Conservation (phyloP, 2,888 invertebrate genomes). For the Alsophila aescularia region DNA sequence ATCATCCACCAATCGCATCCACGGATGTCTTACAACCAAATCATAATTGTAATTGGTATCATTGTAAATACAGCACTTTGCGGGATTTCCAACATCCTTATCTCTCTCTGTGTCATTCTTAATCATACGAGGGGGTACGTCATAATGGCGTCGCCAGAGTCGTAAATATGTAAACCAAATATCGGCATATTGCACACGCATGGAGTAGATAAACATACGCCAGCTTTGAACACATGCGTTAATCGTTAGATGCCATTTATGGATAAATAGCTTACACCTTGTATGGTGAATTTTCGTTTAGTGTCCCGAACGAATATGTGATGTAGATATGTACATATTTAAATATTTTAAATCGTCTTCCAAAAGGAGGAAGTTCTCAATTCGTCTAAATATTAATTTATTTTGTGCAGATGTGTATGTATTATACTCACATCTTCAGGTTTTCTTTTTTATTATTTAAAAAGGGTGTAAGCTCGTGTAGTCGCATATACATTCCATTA, state of each 20-base stretch:
- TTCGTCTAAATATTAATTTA: too few species aligned
- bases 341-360: neutral
- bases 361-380: too few species aligned
- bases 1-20: too few species aligned
- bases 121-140: conserved; percentile 1
- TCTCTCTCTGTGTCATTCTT: neutral
- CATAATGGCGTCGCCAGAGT: conserved; percentile 11
- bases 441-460: too few species aligned
- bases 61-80: neutral
- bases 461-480: too few species aligned
- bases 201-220: conserved; percentile 4
- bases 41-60: too few species aligned
- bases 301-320: neutral
- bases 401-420: too few species aligned
- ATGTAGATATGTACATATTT: neutral
- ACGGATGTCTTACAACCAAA: too few species aligned
- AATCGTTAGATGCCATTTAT: conserved; percentile 1
- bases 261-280: neutral
- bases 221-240: conserved; percentile 13
- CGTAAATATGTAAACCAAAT: conserved; percentile 14
- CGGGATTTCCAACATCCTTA: neutral
- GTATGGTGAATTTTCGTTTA: conserved; percentile 1
- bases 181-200: conserved; percentile 4
- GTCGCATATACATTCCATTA: too few species aligned
- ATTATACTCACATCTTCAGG: too few species aligned